phyloP scores from a whole-genome alignment of 2,888 invertebrate species.

The Cosmopolites sordidus region DNA sequence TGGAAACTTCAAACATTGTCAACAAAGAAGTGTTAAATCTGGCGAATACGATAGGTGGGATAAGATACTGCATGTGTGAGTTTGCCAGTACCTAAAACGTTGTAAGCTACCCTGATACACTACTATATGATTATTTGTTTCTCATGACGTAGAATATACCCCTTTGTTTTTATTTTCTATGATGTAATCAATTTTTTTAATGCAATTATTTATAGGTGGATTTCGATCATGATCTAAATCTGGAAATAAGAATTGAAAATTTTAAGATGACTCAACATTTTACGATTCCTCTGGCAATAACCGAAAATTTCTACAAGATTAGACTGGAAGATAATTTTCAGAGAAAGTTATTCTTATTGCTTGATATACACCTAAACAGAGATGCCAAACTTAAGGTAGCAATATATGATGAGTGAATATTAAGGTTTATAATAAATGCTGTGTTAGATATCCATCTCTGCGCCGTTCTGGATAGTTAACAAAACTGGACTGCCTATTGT shows the following conservation, averaged over 20 bases:
- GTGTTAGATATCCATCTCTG: conserved; percentile 68
- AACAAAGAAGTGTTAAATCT: too few species aligned
- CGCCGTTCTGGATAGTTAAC: conserved; percentile 94
- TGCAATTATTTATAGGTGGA: conserved; percentile 58
- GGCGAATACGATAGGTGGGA: too few species aligned
- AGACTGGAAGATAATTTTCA: conserved; percentile 70
- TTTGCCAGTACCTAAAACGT: too few species aligned
- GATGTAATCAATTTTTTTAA: too few species aligned
- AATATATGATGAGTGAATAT: too few species aligned
- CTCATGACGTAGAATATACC: too few species aligned
- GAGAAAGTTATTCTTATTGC: conserved; percentile 71
- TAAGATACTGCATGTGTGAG: too few species aligned
- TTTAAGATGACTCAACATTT: conserved; percentile 53
- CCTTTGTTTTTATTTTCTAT: conserved; percentile 3
- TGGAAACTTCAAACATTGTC: too few species aligned
- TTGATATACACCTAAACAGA: conserved; percentile 47
- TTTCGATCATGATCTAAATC: conserved; percentile 66
- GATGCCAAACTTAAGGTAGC: conserved; percentile 45
- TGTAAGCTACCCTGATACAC: too few species aligned
- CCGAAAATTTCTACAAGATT: conserved; percentile 48
- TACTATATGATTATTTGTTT: neutral
- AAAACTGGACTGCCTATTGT: conserved; percentile 94
- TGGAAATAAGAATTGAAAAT: conserved; percentile 77
- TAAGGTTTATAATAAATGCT: too few species aligned
- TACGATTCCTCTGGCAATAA: conserved; percentile 37